Conservation (phyloP, 2,888 invertebrate genomes). For the Acrobasis suavella region DNA sequence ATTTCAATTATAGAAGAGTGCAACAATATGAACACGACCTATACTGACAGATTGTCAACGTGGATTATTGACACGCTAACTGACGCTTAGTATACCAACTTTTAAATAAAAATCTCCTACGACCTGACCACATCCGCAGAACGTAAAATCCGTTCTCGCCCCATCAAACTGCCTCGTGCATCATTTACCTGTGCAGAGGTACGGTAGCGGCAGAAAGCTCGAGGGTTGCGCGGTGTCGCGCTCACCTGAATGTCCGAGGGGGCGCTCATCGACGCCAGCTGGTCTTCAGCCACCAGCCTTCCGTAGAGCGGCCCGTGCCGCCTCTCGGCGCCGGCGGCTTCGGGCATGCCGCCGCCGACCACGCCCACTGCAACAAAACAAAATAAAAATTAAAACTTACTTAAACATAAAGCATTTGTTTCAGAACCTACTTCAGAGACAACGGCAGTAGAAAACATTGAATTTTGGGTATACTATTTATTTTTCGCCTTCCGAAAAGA, state of each 20-base stretch:
- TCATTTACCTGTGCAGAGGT: constrained; percentile 77
- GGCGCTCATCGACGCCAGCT: constrained; percentile 85
- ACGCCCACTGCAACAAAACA: constrained; percentile 71
- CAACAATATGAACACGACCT: too few species aligned
- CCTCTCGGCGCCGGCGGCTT: constrained; percentile 76
- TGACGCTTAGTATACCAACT: too few species aligned
- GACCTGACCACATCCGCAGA: too few species aligned
- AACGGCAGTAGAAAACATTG: too few species aligned
- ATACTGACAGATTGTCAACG: too few species aligned
- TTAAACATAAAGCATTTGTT: neutral
- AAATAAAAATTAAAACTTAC: constrained; percentile 18
- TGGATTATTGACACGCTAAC: too few species aligned
- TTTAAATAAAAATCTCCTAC: too few species aligned
- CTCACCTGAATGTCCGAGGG: constrained; percentile 86
- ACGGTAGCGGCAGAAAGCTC: constrained; percentile 80
- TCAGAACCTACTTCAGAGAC: too few species aligned
- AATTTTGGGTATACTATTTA: too few species aligned
- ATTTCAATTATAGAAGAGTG: too few species aligned
- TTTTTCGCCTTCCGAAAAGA: too few species aligned
- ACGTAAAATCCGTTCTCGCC: constrained; percentile 15
- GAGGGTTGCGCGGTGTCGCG: constrained; percentile 77
- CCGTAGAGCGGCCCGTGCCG: constrained; percentile 94
- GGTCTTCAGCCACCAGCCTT: constrained; percentile 94
- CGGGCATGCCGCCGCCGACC: constrained; percentile 74
- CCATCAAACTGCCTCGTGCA: constrained; percentile 76